Evolutionary conservation across 2,888 invertebrate species (phyloP).

Genomic region (Pachydiplax longipennis): DNA sequence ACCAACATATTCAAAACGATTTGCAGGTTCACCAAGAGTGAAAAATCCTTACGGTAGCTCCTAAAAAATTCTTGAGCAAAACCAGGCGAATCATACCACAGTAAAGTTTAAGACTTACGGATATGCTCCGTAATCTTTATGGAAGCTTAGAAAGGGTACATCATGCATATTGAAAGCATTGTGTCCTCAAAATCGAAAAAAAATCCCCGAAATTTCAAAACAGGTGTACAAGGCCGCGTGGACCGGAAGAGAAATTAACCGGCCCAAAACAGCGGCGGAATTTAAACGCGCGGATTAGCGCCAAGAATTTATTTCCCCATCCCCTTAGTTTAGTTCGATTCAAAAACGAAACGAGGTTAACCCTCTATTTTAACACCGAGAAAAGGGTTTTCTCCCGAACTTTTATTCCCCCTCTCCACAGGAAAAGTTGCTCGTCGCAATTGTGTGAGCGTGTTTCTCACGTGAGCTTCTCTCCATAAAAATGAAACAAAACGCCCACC

Average conservation of each 20-base stretch:
- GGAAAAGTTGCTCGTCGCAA: not conserved
- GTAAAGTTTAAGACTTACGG: too few species aligned
- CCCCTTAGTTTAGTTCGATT: not conserved
- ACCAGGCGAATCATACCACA: too few species aligned
- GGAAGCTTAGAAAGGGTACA: too few species aligned
- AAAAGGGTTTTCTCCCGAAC: not conserved
- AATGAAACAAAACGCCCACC: slow-evolving; percentile 6
- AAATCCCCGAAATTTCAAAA: not conserved
- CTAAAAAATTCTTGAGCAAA: too few species aligned
- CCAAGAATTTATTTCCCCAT: not conserved
- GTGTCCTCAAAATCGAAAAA: too few species aligned
- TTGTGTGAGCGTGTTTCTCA: not conserved
- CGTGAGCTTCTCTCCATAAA: not conserved
- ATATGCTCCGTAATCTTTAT: too few species aligned
- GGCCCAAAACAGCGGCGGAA: not conserved
- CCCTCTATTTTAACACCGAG: not conserved
- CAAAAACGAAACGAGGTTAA: not conserved
- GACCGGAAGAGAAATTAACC: not conserved
- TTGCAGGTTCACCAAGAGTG: too few species aligned
- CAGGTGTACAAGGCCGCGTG: not conserved
- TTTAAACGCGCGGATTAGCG: not conserved
- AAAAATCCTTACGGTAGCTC: too few species aligned
- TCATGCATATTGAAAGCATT: too few species aligned
- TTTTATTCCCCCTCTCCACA: not conserved
- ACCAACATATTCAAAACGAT: too few species aligned